Conservation (phyloP, 2,113 vertebrate genomes). For the Prolemur simus region DNA sequence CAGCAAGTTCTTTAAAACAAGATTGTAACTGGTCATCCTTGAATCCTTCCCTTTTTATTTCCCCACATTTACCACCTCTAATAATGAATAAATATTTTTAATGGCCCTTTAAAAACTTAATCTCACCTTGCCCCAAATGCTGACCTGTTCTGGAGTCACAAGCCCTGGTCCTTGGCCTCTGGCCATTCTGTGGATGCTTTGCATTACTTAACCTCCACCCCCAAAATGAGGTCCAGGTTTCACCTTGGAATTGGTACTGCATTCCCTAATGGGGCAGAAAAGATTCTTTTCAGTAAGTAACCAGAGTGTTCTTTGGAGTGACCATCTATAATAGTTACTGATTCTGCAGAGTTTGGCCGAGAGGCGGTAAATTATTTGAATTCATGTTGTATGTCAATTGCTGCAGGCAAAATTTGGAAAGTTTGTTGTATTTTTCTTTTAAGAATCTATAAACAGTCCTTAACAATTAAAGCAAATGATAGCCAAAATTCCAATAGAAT, state of each 20-base stretch:
- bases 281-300: slow-evolving; percentile 72
- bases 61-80: neutral
- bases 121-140: slow-evolving; percentile 59
- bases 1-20: neutral
- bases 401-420: slow-evolving; percentile 7
- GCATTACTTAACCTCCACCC: slow-evolving; percentile 73
- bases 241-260: slow-evolving; percentile 63
- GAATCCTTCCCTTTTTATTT: neutral
- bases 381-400: slow-evolving; percentile 37
- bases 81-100: slow-evolving; percentile 47
- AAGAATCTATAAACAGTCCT: neutral
- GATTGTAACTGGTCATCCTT: slow-evolving; percentile 37
- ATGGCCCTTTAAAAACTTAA: slow-evolving; percentile 59
- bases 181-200: slow-evolving; percentile 67
- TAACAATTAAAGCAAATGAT: slow-evolving; percentile 4
- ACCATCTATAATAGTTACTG: neutral
- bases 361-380: slow-evolving; percentile 22
- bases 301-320: slow-evolving; percentile 31
- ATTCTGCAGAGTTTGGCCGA: neutral
- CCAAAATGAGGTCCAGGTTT: slow-evolving; percentile 49
- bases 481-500: slow-evolving; percentile 6
- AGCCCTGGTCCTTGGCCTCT: slow-evolving; percentile 69
- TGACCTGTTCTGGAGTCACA: slow-evolving; percentile 65
- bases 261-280: slow-evolving; percentile 56
- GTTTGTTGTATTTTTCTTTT: slow-evolving; percentile 46